Evolutionary conservation across 2,797 vertebrate genomes (phyloP), one percentile per base, ranked within the genome.

Genomic region (Cuculus canorus): DNA sequence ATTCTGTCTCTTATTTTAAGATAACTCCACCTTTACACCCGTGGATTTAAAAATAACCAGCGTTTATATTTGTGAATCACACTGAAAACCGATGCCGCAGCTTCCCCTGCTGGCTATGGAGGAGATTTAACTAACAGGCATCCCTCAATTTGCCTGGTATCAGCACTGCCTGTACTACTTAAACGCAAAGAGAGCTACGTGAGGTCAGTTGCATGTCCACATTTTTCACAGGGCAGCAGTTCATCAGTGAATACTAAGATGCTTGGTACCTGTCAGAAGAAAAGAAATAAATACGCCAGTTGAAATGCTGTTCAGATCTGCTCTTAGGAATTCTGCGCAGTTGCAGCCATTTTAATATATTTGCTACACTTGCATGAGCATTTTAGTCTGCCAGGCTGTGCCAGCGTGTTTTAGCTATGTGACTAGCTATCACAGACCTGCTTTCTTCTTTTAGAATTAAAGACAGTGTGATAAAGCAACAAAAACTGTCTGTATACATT

Each of bases 11-110:
- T 88, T 66, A n/a, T 91, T 89, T 88, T 93, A 53, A 92, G 47
- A 73, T 35, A 95, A 84, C 77, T 28, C 18, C 88, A 82, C 56
- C 68, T 82, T 91, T 91, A 56, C 50, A 72, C 65, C 54, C 0
- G 1, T 3, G 48, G 41, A 23, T 77, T 50, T 66, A 59, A 95
- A 96, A 90, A 91, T 65, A 92, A 15, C 13, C 22, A 48, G 21
- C 15, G 28, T 43, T 77, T 69, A 3, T 18, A 19, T 17, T 37
- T 57, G n/a, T 3, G 47, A 85, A 48, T 39, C 2, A 3, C 17
- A 0, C 21, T 28, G 85, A 96, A 96, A 96, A 85, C 17, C 82
- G 37, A 37, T 91, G 80, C 86, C 92, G 93, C 88, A 93, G 94
- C 93, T 92, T 85, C 91, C 95, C 82, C 95, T 96, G 79, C 90